Evolutionary conservation across 2,888 invertebrate species (phyloP), one percentile per base, ranked within the genome.

Genomic region (Eustalomyia histrio): DNA sequence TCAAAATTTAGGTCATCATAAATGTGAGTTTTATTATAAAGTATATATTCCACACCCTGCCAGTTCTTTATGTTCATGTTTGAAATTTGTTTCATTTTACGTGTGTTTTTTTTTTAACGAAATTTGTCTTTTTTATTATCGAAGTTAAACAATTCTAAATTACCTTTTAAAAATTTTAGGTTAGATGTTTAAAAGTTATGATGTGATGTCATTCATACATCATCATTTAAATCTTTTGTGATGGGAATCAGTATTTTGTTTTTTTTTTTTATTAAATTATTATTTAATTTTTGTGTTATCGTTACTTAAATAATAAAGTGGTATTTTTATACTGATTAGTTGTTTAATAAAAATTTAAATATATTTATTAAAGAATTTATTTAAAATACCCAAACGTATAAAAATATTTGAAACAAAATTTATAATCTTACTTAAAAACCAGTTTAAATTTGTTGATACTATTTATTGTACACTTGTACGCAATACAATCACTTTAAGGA

Each of bases 131-230:
- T 47, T 47, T 47, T 43, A n/a, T 47, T n/a, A 47, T n/a, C n/a
- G 43, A 47, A 47, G 14, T 47, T n/a, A 47, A 47, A 47, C n/a
- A 47, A 47, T 47, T 47, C 55, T 55, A 57, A 67, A 55, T 57
- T 67, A 67, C 55, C 67, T 55, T 57, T 67, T 67, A 63, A 39
- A 10, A 47, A n/a, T 55, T 55, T 55, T 53, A 12, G 14, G 55
- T 21, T 24, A 39, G 55, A 43, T 55, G 21, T 18, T 14, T 24
- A 14, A 47, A 57, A 74, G 60, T 81, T 76, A 65, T 65, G 39
- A 65, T 69, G 73, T 81, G 80, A 76, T 76, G 80, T 81, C 76
- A 81, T 76, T 60, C 16, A 50, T 17, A 57, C 1, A 71, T 64
- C 58, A 52, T 71, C 58, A 21, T 53, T 58, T 72, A 1, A 53